Conservation (phyloP, 2,888 invertebrate species). For the Drosophila neonasuta region DNA sequence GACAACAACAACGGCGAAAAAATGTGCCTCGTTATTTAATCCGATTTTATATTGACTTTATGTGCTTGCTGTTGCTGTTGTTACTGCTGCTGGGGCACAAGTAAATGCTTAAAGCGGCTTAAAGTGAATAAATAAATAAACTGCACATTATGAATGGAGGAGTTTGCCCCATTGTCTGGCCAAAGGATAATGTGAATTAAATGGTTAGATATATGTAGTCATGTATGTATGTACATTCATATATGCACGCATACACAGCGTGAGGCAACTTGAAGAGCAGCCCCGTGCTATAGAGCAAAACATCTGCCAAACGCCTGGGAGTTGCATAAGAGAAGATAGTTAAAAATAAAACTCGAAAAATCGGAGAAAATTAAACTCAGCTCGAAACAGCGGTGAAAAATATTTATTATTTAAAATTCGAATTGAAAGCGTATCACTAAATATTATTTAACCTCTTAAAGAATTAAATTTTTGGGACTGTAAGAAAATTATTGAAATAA, state of each 20-base stretch:
- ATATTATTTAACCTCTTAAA: no score
- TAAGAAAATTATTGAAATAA: no score
- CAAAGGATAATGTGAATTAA: conserved; percentile 18
- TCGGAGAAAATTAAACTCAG: no score
- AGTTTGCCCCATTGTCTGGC: background rate
- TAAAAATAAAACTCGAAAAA: no score
- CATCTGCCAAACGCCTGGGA: no score
- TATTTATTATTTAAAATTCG: no score
- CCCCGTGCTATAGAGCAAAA: background rate
- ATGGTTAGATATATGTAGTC: background rate
- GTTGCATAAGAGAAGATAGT: no score
- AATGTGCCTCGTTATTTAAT: conserved; percentile 32
- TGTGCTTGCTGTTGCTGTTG: no score
- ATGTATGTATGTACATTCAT: background rate
- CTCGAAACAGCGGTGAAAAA: no score
- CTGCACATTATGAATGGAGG: conserved; percentile 24
- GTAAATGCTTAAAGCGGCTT: conserved; percentile 36
- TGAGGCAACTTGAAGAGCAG: background rate
- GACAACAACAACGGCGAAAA: background rate
- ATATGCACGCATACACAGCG: background rate
- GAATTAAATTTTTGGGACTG: no score
- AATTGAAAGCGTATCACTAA: no score
- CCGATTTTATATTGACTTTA: conserved; percentile 33
- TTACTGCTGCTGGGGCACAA: background rate
- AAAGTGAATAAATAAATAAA: conserved; percentile 43